Percentiles rank a stretch among this genome's conserved stretches.
phyloP scores from a whole-genome alignment of 2,113 vertebrate genomes.

The Notechis scutatus region DNA sequence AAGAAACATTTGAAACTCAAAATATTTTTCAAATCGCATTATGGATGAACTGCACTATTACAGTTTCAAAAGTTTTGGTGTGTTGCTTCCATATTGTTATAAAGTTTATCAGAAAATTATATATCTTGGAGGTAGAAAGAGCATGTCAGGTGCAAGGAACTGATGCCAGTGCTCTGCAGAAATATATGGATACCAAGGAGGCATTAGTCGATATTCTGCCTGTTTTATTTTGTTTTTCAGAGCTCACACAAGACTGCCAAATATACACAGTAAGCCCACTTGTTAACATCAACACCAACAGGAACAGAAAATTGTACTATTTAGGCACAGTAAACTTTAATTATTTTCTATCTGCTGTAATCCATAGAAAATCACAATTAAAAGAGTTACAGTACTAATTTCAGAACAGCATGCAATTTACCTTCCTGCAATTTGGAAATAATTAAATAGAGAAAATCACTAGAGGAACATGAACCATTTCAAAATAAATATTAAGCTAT shows the following conservation, averaged over 20 bases:
- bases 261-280: neutral
- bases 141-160: neutral
- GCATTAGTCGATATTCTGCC: neutral
- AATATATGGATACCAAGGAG: conserved; percentile 41
- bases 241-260: neutral
- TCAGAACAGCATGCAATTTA: neutral
- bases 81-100: neutral
- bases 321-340: conserved; percentile 39
- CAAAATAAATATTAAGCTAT: neutral
- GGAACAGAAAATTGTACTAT: conserved; percentile 43
- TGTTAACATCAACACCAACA: conserved; percentile 18
- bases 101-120: conserved; percentile 35
- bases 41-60: neutral
- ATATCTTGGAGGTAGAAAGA: conserved; percentile 23
- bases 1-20: neutral
- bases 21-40: neutral
- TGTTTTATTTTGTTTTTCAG: conserved; percentile 24
- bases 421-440: conserved; percentile 3
- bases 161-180: neutral
- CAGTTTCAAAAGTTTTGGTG: neutral
- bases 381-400: conserved; percentile 26
- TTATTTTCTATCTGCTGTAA: conserved; percentile 45
- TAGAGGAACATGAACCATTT: conserved; percentile 4
- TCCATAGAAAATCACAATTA: conserved; percentile 43
- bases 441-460: neutral